Evolutionary conservation across 53 echinoderm and acorn worm species (phyloP).

Genomic region (Apostichopus leukothele): DNA sequence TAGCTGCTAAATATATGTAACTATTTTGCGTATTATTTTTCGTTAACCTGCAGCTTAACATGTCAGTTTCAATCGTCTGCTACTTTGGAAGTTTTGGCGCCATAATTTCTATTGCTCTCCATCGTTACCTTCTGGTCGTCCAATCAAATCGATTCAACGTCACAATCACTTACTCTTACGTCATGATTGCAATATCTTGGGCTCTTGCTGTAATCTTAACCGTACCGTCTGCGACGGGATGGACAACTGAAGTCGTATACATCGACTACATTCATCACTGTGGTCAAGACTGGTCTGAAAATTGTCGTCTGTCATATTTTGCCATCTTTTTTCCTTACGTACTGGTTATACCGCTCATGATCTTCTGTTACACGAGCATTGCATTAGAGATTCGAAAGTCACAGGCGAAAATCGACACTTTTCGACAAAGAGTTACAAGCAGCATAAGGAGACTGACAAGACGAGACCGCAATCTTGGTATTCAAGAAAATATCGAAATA

Average conservation of each 20-base stretch:
- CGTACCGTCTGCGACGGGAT: slow-evolving; percentile 20
- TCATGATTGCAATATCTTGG: slow-evolving; percentile 24
- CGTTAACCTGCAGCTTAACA: slow-evolving; percentile 1
- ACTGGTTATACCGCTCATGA: neutral
- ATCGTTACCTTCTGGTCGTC: slow-evolving; percentile 44
- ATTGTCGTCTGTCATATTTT: neutral
- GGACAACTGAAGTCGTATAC: neutral
- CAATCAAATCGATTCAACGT: slow-evolving; percentile 33
- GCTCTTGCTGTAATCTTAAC: neutral
- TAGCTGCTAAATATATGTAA: no score
- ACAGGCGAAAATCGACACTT: neutral
- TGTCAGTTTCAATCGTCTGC: neutral
- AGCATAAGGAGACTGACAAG: neutral
- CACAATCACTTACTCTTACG: slow-evolving; percentile 1
- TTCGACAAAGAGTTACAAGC: slow-evolving; percentile 8
- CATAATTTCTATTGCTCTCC: slow-evolving; percentile 8
- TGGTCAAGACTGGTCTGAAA: neutral
- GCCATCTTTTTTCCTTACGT: neutral
- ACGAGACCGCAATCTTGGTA: neutral
- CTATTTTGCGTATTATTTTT: neutral
- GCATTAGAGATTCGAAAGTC: slow-evolving; percentile 24
- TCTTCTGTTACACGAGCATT: slow-evolving; percentile 19
- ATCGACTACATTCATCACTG: neutral
- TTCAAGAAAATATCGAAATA: neutral
- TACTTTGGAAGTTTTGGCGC: slow-evolving; percentile 30